These are phyloP conservation scores for Pseudomugil gertrudae DNA, from an alignment of 2,797 vertebrate genomes.

Conservation along the genomic window DNA sequence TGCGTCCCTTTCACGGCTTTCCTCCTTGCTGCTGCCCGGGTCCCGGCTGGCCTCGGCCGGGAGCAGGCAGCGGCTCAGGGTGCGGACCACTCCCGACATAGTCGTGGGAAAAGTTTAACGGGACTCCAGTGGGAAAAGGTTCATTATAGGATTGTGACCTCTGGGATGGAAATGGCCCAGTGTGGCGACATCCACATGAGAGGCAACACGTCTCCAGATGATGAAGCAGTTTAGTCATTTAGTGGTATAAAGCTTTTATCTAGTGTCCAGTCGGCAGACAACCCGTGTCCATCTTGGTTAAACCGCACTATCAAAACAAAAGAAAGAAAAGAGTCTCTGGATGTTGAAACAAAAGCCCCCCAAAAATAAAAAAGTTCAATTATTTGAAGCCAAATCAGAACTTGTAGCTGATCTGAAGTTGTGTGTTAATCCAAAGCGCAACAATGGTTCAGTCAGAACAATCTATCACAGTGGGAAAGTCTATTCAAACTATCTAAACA, in stretches of 20 bases:
- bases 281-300: conserved; percentile 64
- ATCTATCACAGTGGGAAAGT: conserved; percentile 14
- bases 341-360: conserved; percentile 1
- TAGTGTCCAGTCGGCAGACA: conserved; percentile 55
- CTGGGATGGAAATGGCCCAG: conserved; percentile 35
- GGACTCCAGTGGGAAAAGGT: conserved; percentile 56
- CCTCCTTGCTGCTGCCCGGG: conserved; percentile 77
- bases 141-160: conserved; percentile 59
- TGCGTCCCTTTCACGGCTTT: conserved; percentile 81
- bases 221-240: conserved; percentile 20
- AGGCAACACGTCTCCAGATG: neutral
- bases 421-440: conserved; percentile 8
- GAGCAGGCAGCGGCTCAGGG: conserved; percentile 93
- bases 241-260: conserved; percentile 32
- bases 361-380: conserved; percentile 2
- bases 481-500: conserved; percentile 19
- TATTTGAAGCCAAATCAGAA: neutral
- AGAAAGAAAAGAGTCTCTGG: neutral
- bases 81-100: conserved; percentile 96
- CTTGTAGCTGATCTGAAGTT: neutral
- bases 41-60: conserved; percentile 89
- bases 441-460: conserved; percentile 9
- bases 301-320: conserved; percentile 45
- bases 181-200: conserved; percentile 38
- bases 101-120: conserved; percentile 64